A percentile compares a stretch with the other conserved stretches of the same genome.
These are phyloP conservation scores for Ondatra zibethicus DNA, from an alignment of 2,113 vertebrate genomes.

Conservation along the genomic window DNA sequence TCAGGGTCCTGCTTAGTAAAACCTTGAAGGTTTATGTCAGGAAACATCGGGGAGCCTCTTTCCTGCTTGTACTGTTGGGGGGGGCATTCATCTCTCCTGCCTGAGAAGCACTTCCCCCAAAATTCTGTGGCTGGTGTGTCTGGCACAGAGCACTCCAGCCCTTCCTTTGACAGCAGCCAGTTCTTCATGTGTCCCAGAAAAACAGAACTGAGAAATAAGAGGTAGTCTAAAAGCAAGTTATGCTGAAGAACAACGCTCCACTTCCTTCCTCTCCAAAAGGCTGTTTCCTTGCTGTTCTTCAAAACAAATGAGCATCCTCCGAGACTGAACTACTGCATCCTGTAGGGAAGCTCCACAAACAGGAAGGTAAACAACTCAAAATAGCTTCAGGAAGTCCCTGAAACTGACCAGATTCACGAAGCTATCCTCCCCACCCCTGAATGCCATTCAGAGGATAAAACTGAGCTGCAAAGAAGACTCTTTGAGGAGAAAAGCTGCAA, in stretches of 20 bases:
- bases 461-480: not conserved
- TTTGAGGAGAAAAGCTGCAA: no score
- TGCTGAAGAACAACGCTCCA: not conserved
- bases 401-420: not conserved
- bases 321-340: not conserved
- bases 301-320: not conserved
- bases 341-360: not conserved
- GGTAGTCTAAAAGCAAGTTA: not conserved
- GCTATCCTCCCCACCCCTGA: no score
- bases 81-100: not conserved
- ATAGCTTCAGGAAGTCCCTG: not conserved
- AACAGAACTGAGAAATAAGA: slow-evolving; percentile 17
- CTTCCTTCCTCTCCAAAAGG: not conserved
- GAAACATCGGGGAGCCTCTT: not conserved
- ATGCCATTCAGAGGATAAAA: not conserved
- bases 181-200: not conserved
- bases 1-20: not conserved
- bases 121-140: not conserved
- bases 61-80: not conserved
- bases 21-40: not conserved
- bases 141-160: not conserved
- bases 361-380: no score
- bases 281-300: not conserved
- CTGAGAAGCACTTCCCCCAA: slow-evolving; percentile 37
- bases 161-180: not conserved